Base-by-base conservation (phyloP, 2,113 vertebrate genomes). In the Charadrius vociferus region DNA sequence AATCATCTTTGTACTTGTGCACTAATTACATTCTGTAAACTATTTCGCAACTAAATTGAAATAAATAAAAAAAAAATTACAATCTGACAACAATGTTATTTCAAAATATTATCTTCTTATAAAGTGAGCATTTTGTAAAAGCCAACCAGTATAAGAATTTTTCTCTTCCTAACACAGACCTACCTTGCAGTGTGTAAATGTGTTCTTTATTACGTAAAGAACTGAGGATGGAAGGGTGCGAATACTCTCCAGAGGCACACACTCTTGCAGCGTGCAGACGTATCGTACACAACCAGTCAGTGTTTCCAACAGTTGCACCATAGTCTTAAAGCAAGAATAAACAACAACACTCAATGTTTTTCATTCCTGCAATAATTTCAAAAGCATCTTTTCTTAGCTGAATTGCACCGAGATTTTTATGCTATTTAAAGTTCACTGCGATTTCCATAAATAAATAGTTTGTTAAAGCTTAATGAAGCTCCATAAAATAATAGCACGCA, bases 141-240 rank as follows among this genome's bases (percentile, higher is more conserved):
- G 39, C 15, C 49, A 55, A 12, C 22, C 45, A 50, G 36, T 6
- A 1, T 5, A 12, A 37, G 47, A 56, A 8, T 16, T 29, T 8
- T 7, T 12, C 19, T 65, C 30, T 59, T 30, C 3, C 14, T 74
- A 73, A 26, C 26, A 41, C 23, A 50, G 61, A 29, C 98, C 78
- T 61, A 99, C 99, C 99, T 99, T 99, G 97, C 99, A 99, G 96
- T 99, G 99, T 37, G 98, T 98, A 95, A 99, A 99, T 1, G 98
- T 98, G 95, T 98, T 98, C 97, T 97, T 99, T 24, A 99, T 94
- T 30, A 99, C 74, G 12, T 98, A 98, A n/a, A 99, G 98, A 56
- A 99, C 84, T 1, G 98, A 99, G 43, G 97, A 80, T 0, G 99
- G 99, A 12, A 99, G 98, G 36, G 99, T 99, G 66, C 98, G 99